These are phyloP conservation scores for Mythimna vitellina DNA, from an alignment of 2,888 invertebrate genomes.

Conservation along the genomic window DNA sequence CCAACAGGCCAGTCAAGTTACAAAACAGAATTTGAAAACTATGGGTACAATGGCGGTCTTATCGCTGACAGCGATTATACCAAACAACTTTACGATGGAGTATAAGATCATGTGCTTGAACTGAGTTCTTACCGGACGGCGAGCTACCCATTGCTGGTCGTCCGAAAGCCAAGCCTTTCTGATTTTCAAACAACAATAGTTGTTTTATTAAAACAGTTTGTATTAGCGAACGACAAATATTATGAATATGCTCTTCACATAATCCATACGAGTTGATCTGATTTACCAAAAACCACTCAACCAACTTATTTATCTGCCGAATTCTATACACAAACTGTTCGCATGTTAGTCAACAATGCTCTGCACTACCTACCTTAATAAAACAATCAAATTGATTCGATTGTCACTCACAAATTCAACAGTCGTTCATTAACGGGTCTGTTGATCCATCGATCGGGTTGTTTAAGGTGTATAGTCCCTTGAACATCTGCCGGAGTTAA, in stretches of 20 bases:
- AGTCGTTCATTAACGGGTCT: slow-evolving; percentile 57
- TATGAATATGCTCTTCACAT: slow-evolving; percentile 1
- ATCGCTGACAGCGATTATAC: too few species aligned
- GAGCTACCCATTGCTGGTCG: too few species aligned
- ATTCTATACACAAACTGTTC: slow-evolving; percentile 35
- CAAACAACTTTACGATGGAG: too few species aligned
- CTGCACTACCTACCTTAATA: slow-evolving; percentile 35
- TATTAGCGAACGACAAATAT: slow-evolving; percentile 10
- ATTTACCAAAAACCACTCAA: slow-evolving; percentile 31
- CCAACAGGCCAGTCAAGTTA: too few species aligned
- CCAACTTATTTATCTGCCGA: slow-evolving; percentile 23
- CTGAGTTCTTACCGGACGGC: too few species aligned
- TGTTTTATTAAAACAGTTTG: not conserved
- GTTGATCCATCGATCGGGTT: slow-evolving; percentile 57
- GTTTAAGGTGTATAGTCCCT: not conserved
- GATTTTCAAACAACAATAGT: too few species aligned
- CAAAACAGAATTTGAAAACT: too few species aligned
- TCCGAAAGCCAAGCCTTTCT: too few species aligned
- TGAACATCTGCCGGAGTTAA: too few species aligned
- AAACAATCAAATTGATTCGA: slow-evolving; percentile 61
- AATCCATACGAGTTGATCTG: slow-evolving; percentile 18
- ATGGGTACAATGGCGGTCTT: too few species aligned
- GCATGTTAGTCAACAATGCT: slow-evolving; percentile 32
- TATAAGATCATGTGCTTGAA: too few species aligned
- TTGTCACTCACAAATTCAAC: slow-evolving; percentile 62